Evolutionary conservation across 2,888 invertebrate species (phyloP), one percentile per base, ranked within the genome.

Genomic region (Panopea generosa): DNA sequence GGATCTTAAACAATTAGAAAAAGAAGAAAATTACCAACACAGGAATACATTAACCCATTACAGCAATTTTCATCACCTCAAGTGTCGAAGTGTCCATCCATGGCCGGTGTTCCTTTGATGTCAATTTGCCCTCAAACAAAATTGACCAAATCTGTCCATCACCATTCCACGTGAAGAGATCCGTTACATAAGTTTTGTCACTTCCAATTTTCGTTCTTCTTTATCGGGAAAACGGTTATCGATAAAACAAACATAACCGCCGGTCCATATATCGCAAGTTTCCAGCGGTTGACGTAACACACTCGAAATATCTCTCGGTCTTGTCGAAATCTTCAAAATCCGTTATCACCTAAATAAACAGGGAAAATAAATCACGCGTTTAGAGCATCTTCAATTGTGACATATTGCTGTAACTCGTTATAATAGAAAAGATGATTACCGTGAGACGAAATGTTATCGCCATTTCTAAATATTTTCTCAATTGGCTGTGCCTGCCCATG

Each of bases 71-170:
- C 62, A 63, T 67, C 76, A 71, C 67, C 63, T 47, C 18, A 53
- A 71, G 71, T 71, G 67, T 68, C 65, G 50, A 61, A 56, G n/a
- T 24, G 60, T 59, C 69, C 70, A 52, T 52, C 52, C 52, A 22
- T 52, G 22, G 14, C 14, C 20, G n/a, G 9, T 6, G 38, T 24
- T 18, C 26, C 73, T 73, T 73, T 73, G 67, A 68, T 57, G 45
- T 67, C 33, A 27, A 22, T 56, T 38, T 57, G 50, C 62, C 73
- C 57, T n/a, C 26, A 67, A 73, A 67, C 67, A 50, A 56, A 49
- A 50, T 57, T 62, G 61, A 61, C 22, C 49, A 67, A 67, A 73
- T 45, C 29, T 68, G 73, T 68, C 73, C 20, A 67, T 68, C 67
- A 67, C 22, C 45, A 22, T 50, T 55, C 14, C 4, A 45, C 16